These are phyloP conservation scores for Latheticus oryzae DNA, from an alignment of 2,888 invertebrate species.

Conservation along the genomic window DNA sequence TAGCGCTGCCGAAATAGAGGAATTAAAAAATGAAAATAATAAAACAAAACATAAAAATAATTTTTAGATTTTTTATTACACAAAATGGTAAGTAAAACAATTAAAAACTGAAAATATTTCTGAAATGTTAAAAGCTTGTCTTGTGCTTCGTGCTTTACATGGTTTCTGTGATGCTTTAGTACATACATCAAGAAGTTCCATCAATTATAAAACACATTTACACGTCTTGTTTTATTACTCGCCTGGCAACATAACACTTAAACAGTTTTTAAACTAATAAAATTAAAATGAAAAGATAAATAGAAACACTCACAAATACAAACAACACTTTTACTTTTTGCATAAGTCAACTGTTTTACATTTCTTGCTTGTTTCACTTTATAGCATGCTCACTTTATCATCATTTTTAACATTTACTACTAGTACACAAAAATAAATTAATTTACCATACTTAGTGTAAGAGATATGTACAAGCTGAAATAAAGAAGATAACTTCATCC, in stretches of 20 bases:
- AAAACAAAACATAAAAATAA: too few species aligned
- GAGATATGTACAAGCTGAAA: slow-evolving; percentile 32
- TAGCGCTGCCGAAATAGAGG: slow-evolving; percentile 25
- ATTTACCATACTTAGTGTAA: slow-evolving; percentile 37
- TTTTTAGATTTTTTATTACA: too few species aligned
- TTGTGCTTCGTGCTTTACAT: slow-evolving; percentile 45
- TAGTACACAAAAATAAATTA: slow-evolving; percentile 14
- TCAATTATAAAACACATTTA: slow-evolving; percentile 29
- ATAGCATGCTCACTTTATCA: slow-evolving; percentile 27
- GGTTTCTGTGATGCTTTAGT: slow-evolving; percentile 39
- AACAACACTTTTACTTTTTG: too few species aligned
- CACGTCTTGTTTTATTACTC: slow-evolving; percentile 39
- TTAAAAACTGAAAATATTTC: slow-evolving; percentile 38
- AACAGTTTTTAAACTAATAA: slow-evolving; percentile 7
- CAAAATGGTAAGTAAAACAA: slow-evolving; percentile 40
- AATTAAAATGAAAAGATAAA: slow-evolving; percentile 5
- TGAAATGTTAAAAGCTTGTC: slow-evolving; percentile 42
- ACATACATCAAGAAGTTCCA: slow-evolving; percentile 36
- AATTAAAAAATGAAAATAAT: slow-evolving; percentile 13
- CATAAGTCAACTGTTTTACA: too few species aligned
- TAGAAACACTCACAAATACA: too few species aligned
- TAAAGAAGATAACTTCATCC: slow-evolving; percentile 9
- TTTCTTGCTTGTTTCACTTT: slow-evolving; percentile 10
- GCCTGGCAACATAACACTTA: slow-evolving; percentile 32
- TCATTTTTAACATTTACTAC: slow-evolving; percentile 7